These are phyloP conservation scores for Stylophora pistillata DNA, from an alignment of 64 coral and sea anemone species.

Conservation along the genomic window DNA sequence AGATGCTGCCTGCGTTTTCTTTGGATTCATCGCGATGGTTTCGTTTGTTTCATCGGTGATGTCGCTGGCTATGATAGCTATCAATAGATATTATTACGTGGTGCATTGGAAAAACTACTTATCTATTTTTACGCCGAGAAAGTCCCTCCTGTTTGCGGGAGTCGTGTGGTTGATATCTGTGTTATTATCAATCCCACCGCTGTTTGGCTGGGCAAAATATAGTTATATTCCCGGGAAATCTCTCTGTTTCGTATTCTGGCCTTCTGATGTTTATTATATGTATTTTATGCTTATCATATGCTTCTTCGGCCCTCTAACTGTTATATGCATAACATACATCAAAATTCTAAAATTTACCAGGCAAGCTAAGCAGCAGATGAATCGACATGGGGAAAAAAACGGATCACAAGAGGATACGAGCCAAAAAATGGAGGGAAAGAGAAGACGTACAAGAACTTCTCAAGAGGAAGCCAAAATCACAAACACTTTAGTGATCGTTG, in stretches of 20 bases:
- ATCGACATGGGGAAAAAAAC: background rate
- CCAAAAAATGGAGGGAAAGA: background rate
- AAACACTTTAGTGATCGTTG: slow-evolving; percentile 61
- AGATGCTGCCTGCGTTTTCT: slow-evolving; percentile 5
- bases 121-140: background rate
- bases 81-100: slow-evolving; percentile 67
- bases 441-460: background rate
- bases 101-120: slow-evolving; percentile 56
- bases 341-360: slow-evolving; percentile 70
- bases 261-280: slow-evolving; percentile 77
- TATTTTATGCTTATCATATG: slow-evolving; percentile 82
- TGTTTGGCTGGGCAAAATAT: slow-evolving; percentile 54
- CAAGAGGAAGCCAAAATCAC: slow-evolving; percentile 36
- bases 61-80: slow-evolving; percentile 48
- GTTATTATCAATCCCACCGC: slow-evolving; percentile 44
- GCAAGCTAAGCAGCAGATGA: background rate
- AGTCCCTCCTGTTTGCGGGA: background rate
- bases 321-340: slow-evolving; percentile 65
- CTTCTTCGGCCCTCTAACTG: slow-evolving; percentile 69
- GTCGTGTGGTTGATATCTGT: slow-evolving; percentile 35
- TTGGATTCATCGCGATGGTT: slow-evolving; percentile 49
- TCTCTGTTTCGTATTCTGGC: slow-evolving; percentile 82
- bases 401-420: no score
- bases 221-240: slow-evolving; percentile 61
- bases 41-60: slow-evolving; percentile 58